phyloP scores from a whole-genome alignment of 2,797 vertebrate species.

The Pangasius krempfi region DNA sequence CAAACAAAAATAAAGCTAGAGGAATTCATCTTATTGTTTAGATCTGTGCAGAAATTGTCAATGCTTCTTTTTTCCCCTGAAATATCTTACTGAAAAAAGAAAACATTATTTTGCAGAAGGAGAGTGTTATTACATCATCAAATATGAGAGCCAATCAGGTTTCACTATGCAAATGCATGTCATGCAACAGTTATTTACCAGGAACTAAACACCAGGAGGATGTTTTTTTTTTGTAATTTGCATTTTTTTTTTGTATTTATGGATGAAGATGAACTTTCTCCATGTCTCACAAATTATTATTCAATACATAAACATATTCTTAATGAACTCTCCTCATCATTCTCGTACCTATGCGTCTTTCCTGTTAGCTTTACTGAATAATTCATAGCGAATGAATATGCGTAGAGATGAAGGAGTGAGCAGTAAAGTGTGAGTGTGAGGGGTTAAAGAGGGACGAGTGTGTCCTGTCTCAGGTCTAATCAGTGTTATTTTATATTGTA shows the following conservation, averaged over 20 bases:
- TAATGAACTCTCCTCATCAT: background rate
- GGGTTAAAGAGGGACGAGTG: slow-evolving; percentile 6
- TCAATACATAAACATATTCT: background rate
- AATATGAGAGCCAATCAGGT: background rate
- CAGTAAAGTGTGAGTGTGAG: background rate
- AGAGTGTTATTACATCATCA: background rate
- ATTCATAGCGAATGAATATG: background rate
- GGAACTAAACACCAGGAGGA: background rate
- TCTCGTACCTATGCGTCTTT: background rate
- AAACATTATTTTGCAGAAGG: background rate
- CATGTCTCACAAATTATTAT: background rate
- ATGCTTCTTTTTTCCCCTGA: background rate
- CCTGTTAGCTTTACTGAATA: background rate
- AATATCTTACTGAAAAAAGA: background rate
- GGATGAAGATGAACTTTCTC: slow-evolving; percentile 3
- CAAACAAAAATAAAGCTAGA: background rate
- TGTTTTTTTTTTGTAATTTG: background rate
- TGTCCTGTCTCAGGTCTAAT: slow-evolving; percentile 30
- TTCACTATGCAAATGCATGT: background rate
- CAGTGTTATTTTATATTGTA: slow-evolving; percentile 28
- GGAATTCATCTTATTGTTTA: background rate
- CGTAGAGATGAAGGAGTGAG: background rate
- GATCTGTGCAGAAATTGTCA: background rate
- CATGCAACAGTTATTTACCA: background rate
- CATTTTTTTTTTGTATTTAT: background rate